phyloP scores from a whole-genome alignment of 2,797 vertebrate genomes.

The Ibycter americanus region DNA sequence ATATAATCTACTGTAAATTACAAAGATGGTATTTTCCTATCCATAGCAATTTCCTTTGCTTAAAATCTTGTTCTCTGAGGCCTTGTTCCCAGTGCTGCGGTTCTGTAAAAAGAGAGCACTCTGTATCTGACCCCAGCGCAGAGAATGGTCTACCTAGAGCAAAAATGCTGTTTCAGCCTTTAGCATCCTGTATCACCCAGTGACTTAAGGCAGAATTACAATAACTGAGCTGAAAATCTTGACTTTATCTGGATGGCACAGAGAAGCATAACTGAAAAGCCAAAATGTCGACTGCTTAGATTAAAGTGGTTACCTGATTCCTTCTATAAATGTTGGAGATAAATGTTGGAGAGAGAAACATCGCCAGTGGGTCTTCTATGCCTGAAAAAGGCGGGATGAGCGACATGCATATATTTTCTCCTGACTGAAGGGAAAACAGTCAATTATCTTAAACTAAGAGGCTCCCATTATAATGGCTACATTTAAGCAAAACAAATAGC shows the following conservation, averaged over 20 bases:
- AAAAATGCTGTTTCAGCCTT: background rate
- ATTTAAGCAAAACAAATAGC: background rate
- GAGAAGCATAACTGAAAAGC: background rate
- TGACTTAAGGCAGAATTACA: background rate
- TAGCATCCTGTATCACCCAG: background rate
- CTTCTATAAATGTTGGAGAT: background rate
- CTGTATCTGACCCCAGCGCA: background rate
- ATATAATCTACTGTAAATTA: background rate
- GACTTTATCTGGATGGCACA: background rate
- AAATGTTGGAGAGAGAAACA: background rate
- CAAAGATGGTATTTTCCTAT: background rate
- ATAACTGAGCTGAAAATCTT: background rate
- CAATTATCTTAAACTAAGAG: background rate
- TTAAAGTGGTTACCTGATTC: background rate
- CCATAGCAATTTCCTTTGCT: background rate
- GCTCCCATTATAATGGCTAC: background rate
- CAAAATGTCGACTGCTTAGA: background rate
- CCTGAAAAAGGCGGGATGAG: background rate
- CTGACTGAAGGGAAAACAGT: background rate
- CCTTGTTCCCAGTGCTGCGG: background rate
- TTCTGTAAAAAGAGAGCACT: background rate
- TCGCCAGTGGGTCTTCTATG: background rate
- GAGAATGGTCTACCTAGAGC: background rate
- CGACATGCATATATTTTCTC: background rate
- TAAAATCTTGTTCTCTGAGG: background rate